These are phyloP conservation scores for Lacerta viridis DNA, from an alignment of 2,797 vertebrate genomes.

Conservation along the genomic window DNA sequence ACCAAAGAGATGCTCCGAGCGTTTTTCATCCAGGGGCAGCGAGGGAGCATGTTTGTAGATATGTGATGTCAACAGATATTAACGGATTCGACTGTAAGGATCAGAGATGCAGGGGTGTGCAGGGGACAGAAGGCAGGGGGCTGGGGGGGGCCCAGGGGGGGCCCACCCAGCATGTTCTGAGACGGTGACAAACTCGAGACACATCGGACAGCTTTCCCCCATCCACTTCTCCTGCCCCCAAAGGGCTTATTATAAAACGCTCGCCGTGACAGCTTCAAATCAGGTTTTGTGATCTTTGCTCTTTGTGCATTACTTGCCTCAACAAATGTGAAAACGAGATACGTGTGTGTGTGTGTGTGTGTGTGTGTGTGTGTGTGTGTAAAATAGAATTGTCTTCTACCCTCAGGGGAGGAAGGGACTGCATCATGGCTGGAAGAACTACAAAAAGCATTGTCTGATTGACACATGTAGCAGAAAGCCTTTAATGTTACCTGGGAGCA, in stretches of 20 bases:
- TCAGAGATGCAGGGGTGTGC: accelerated
- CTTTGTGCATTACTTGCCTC: neutral
- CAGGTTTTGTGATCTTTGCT: neutral
- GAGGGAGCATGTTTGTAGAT: constrained; percentile 1
- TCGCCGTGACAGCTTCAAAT: neutral
- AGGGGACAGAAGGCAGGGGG: too few species aligned
- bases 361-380: too few species aligned
- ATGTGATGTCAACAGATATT: constrained; percentile 21
- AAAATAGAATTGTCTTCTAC: neutral
- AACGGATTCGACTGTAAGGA: constrained; percentile 18
- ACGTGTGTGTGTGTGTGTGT: neutral
- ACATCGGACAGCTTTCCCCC: neutral
- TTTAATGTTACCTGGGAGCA: neutral
- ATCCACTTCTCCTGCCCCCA: too few species aligned
- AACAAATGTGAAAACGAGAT: constrained; percentile 20
- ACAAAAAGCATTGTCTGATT: neutral
- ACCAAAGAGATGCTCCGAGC: neutral
- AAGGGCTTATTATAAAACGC: constrained; percentile 32
- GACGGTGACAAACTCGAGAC: neutral
- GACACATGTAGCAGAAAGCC: neutral
- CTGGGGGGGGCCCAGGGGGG: neutral
- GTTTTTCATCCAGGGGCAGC: neutral
- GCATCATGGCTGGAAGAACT: too few species aligned
- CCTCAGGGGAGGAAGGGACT: neutral
- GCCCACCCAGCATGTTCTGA: neutral